Base-by-base conservation (phyloP, 2,888 invertebrate genomes). In the Caenorhabditis wallacei region DNA sequence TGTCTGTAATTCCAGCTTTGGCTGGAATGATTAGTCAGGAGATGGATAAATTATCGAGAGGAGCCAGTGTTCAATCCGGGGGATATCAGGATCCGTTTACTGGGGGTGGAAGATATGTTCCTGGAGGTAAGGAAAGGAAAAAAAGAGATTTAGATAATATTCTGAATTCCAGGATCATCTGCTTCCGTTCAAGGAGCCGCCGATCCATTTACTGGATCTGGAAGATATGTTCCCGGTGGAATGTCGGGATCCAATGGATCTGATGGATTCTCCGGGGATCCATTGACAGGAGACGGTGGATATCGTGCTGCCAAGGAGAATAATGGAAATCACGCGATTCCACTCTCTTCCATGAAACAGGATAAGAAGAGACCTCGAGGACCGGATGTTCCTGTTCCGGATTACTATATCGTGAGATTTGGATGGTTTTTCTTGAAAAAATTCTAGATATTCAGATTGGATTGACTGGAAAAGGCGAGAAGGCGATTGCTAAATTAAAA, bases 1-100 rank as follows among this genome's bases (percentile, higher is more conserved):
- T 96, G 92, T 94, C 26, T n/a, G 18, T 53, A 30, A 70, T 82
- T 18, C 69, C 75, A 2, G 63, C 48, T n/a, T 18, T 71, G 30
- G 70, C 75, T 24, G 70, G 57, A 22, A 84, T 82, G 79, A 79
- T 84, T 20, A 66, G 71, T 26, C 46, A 64, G 56, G 84, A 81
- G 20, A 74, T 69, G 72, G 80, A 69, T 68, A 69, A 74, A 8
- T 18, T 69, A 24, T 69, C 69, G 20, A 46, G 68, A 30, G 71
- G 71, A 20, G 35, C 51, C 11, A 35, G 40, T 8, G 30, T 56
- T 0, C 0, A 40, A 4, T 13, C 22, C 10, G 46, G 46, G 18
- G 83, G 71, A 18, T 83, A 61, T 43, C 46, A 71, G 11, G 81
- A 81, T 51, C 80, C 85, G 11, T 82, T 84, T 59, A 82, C 84